These are phyloP conservation scores for Reinhardtius hippoglossoides DNA, from an alignment of 2,113 vertebrate species.

Conservation along the genomic window DNA sequence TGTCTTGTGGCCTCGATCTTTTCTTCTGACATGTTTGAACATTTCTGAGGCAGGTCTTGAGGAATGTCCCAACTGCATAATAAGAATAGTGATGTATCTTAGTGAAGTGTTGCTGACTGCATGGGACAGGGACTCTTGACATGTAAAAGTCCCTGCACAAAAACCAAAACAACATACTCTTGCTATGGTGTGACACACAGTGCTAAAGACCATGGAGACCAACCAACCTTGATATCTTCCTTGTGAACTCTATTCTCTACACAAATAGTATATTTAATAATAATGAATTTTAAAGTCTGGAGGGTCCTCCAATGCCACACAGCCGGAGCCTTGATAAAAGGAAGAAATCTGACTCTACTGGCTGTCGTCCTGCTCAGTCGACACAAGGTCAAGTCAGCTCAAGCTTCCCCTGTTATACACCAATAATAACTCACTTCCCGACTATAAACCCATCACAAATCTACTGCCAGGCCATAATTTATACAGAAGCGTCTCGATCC, in stretches of 20 bases:
- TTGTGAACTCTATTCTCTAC: background rate
- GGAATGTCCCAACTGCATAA: background rate
- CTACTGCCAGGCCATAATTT: slow-evolving; percentile 60
- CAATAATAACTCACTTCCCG: slow-evolving; percentile 63
- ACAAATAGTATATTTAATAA: slow-evolving; percentile 26
- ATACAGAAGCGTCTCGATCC: slow-evolving; percentile 48
- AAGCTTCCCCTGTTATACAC: slow-evolving; percentile 56
- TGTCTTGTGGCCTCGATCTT: slow-evolving; percentile 37
- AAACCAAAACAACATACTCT: background rate
- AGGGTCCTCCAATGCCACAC: slow-evolving; percentile 43
- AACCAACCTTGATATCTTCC: slow-evolving; percentile 15
- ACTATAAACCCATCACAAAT: slow-evolving; percentile 64
- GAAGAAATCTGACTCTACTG: slow-evolving; percentile 33
- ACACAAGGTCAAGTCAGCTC: slow-evolving; percentile 57
- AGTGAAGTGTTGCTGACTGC: background rate
- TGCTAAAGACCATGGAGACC: background rate
- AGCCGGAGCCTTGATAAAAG: slow-evolving; percentile 56
- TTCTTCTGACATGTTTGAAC: slow-evolving; percentile 24
- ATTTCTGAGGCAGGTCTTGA: background rate
- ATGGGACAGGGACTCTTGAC: background rate
- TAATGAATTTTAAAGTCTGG: slow-evolving; percentile 10
- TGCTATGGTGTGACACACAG: slow-evolving; percentile 8
- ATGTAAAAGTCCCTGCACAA: background rate
- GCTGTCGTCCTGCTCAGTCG: slow-evolving; percentile 20
- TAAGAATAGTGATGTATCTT: background rate